Base-by-base conservation (phyloP, 2,113 vertebrate genomes). In the Nycticryphes semicollaris region DNA sequence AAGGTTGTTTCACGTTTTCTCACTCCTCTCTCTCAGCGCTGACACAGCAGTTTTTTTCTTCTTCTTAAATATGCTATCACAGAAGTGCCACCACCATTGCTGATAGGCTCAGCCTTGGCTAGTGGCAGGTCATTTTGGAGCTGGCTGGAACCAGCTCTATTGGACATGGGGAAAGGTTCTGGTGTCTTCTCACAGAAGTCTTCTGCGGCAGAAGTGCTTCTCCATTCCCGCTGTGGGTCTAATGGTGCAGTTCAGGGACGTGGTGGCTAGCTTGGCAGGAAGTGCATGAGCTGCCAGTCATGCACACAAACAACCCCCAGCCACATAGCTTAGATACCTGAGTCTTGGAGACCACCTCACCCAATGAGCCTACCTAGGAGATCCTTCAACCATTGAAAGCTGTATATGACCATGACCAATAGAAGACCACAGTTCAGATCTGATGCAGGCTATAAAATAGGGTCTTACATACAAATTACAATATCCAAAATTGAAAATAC, bases 1-100 rank as follows among this genome's bases (percentile, higher is more conserved):
- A 66, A 7, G 13, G 10, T 2, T 62, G 10, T 23, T 83, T 53
- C 43, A 43, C 23, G 28, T 28, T 35, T 82, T 70, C n/a, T 74
- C 22, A 27, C 14, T 83, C 7, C 6, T 47, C 14, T 72, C 18
- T 75, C 25, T 8, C 30, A 91, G 20, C 6, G 51, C 7, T 24
- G 47, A 31, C 2, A 5, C 4, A n/a, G 3, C 1, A 11, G 6
- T 6, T 41, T 78, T 51, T 21, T 6, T 6, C 5, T 2, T 4
- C 2, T 83, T 60, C 28, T 57, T 54, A 80, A 37, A 8, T 30
- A 7, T 13, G 6, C 51, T 70, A n/a, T 75, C 27, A 25, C 18
- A 63, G n/a, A 67, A 3, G 2, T 15, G 4, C 1, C 59, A 25
- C 3, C n/a, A 33, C 16, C 9, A 5, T 28, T 3, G 1, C 24